Evolutionary conservation across 2,797 vertebrate species (phyloP).

Genomic region (Gadopsis bispinosus): DNA sequence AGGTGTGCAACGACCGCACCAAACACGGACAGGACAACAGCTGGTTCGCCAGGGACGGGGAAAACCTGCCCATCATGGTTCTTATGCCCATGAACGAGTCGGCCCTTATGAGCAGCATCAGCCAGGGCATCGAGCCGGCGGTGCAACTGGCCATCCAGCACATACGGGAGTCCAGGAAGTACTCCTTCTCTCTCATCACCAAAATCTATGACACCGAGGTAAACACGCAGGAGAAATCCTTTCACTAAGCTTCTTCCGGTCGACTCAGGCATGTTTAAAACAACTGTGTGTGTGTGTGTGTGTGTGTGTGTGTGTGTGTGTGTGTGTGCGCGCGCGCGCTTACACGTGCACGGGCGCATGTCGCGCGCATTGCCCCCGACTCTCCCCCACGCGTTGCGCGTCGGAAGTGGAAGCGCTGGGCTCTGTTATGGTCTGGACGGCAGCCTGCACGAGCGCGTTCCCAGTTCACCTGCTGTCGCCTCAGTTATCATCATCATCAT

Average conservation of each 20-base stretch:
- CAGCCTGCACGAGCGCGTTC: slow-evolving; percentile 20
- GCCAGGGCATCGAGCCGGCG: slow-evolving; percentile 88
- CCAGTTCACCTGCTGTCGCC: slow-evolving; percentile 25
- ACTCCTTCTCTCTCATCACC: slow-evolving; percentile 88
- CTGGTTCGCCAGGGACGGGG: slow-evolving; percentile 84
- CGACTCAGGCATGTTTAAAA: slow-evolving; percentile 32
- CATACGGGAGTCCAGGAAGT: slow-evolving; percentile 86
- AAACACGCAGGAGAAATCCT: slow-evolving; percentile 51
- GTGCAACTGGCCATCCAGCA: slow-evolving; percentile 88
- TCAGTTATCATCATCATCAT: neutral
- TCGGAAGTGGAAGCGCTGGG: slow-evolving; percentile 63
- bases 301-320: slow-evolving; percentile 2
- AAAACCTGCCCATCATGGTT: slow-evolving; percentile 88
- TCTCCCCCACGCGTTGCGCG: slow-evolving; percentile 44
- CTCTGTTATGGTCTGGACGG: slow-evolving; percentile 15
- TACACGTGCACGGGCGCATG: slow-evolving; percentile 2
- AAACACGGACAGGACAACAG: slow-evolving; percentile 86
- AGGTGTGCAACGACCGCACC: slow-evolving; percentile 88
- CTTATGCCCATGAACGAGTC: slow-evolving; percentile 91
- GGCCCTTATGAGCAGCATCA: slow-evolving; percentile 88
- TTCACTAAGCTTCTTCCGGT: slow-evolving; percentile 38
- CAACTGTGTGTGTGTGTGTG: slow-evolving; percentile 27
- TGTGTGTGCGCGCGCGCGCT: neutral
- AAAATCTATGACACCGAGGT: slow-evolving; percentile 91
- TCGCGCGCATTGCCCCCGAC: slow-evolving; percentile 50